Evolutionary conservation across 2,797 vertebrate genomes (phyloP).

Genomic region (Sebastes trivittatus): DNA sequence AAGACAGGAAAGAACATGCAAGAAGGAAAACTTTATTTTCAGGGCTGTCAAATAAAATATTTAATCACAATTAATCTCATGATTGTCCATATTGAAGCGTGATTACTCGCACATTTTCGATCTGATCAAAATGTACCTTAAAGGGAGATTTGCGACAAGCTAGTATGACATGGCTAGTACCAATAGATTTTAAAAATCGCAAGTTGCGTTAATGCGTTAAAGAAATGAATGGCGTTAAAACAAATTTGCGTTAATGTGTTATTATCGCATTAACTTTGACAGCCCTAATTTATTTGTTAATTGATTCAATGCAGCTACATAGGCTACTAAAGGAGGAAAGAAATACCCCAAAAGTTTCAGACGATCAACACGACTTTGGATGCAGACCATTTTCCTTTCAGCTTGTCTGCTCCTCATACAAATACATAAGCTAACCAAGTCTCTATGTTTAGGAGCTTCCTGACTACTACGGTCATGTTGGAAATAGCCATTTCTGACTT

Average conservation of each 20-base stretch:
- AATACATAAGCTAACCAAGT: not conserved
- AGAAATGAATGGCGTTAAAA: too few relatives aligned
- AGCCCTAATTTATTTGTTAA: not conserved
- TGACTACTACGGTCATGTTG: not conserved
- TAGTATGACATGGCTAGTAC: too few relatives aligned
- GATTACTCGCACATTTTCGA: too few relatives aligned
- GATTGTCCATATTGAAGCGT: too few relatives aligned
- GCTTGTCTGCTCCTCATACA: not conserved
- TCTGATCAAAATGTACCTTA: too few relatives aligned
- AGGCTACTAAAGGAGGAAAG: not conserved
- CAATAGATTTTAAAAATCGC: too few relatives aligned
- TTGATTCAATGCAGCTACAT: not conserved
- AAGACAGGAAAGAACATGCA: not conserved
- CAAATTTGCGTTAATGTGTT: too few relatives aligned
- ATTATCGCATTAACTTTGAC: too few relatives aligned
- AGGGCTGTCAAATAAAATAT: too few relatives aligned
- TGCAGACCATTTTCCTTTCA: not conserved
- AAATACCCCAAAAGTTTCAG: not conserved
- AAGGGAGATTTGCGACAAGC: too few relatives aligned
- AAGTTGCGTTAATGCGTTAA: too few relatives aligned
- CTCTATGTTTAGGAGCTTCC: not conserved
- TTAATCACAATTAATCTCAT: too few relatives aligned
- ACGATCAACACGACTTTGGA: not conserved
- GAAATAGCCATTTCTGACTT: not conserved
- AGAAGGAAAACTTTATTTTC: not conserved